Evolutionary conservation across 2,113 vertebrate species (phyloP).

Genomic region (Sceloporus undulatus): DNA sequence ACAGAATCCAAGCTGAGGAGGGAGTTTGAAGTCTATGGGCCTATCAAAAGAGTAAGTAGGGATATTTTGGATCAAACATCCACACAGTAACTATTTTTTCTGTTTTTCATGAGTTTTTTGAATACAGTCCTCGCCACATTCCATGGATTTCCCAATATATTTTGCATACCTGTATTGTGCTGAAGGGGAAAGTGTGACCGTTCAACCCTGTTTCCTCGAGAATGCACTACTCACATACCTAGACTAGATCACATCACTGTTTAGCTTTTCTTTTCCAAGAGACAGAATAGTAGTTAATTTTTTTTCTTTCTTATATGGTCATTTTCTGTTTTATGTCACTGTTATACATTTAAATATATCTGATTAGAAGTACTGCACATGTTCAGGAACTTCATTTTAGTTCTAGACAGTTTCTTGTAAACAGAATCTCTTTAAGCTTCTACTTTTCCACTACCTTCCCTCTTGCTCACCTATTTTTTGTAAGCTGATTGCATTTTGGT

Average conservation of each 20-base stretch:
- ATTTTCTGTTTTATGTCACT: background rate
- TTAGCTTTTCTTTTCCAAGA: background rate
- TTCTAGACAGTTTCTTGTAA: background rate
- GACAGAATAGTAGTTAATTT: background rate
- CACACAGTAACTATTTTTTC: background rate
- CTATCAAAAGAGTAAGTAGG: slow-evolving; percentile 89
- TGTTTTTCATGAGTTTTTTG: background rate
- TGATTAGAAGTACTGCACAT: background rate
- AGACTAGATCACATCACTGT: background rate
- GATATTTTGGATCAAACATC: background rate
- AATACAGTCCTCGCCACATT: background rate
- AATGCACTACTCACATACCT: background rate
- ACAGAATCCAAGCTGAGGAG: slow-evolving; percentile 94
- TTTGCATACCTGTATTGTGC: background rate
- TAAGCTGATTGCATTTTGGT: background rate
- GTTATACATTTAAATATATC: background rate
- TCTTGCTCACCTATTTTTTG: background rate
- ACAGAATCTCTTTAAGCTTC: background rate
- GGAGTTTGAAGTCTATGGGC: slow-evolving; percentile 95
- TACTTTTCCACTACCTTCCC: background rate
- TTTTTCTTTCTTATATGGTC: background rate
- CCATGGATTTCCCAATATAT: background rate
- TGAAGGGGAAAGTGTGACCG: background rate
- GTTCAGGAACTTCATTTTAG: background rate
- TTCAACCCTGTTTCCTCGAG: background rate